Evolutionary conservation across 2,888 invertebrate genomes (phyloP).

Genomic region (Seira musarum): DNA sequence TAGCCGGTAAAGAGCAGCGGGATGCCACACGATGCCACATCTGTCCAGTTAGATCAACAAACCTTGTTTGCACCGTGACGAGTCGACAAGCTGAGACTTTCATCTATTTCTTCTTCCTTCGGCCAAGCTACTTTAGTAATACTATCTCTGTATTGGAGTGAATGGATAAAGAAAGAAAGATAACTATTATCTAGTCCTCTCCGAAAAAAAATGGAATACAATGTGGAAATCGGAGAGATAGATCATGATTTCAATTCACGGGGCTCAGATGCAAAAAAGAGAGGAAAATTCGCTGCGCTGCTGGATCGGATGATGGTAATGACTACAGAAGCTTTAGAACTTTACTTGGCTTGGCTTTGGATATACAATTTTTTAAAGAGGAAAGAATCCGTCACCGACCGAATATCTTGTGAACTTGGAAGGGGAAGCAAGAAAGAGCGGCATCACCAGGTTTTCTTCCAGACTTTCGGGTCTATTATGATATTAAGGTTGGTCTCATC

Average conservation of each 20-base stretch:
- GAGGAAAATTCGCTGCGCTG: no score
- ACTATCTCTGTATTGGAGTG: no score
- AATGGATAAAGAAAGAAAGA: no score
- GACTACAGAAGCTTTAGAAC: no score
- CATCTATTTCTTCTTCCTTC: not conserved
- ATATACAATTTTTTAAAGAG: no score
- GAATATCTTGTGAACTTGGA: not conserved
- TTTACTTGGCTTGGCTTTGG: no score
- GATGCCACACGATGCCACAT: constrained; percentile 45
- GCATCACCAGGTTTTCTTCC: constrained; percentile 43
- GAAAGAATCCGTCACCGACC: no score
- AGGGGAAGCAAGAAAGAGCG: constrained; percentile 8
- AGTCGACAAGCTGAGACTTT: constrained; percentile 52
- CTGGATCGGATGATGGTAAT: no score
- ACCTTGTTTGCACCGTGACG: constrained; percentile 48
- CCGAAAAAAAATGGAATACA: no score
- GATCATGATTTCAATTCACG: constrained; percentile 46
- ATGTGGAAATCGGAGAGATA: not conserved
- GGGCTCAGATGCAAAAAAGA: constrained; percentile 54
- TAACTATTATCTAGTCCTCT: no score
- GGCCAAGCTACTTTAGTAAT: not conserved
- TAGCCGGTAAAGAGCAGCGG: no score
- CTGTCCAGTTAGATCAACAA: constrained; percentile 56
- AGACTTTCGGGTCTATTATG: constrained; percentile 36
- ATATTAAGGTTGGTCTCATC: constrained; percentile 38